Evolutionary conservation across 2,113 vertebrate genomes (phyloP).

Genomic region (Pelmatolapia mariae): DNA sequence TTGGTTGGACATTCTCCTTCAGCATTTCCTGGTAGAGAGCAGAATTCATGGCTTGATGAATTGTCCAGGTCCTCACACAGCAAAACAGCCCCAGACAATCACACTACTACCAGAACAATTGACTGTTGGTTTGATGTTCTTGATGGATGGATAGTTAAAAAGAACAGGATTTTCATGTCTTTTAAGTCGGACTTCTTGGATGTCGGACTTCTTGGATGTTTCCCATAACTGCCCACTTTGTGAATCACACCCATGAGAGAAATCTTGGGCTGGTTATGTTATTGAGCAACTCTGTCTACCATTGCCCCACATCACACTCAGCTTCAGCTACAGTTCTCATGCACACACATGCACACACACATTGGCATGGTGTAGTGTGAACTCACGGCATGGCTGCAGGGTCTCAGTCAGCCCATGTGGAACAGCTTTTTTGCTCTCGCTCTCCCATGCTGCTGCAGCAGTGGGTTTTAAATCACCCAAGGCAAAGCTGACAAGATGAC

Average conservation of each 20-base stretch:
- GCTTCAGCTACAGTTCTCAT: conserved; percentile 5
- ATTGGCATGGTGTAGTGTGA: conserved; percentile 27
- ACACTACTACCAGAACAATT: background rate
- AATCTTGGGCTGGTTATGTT: background rate
- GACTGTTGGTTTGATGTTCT: background rate
- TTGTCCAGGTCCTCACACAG: background rate
- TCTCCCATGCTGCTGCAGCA: background rate
- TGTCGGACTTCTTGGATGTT: conserved; percentile 12
- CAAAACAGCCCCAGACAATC: background rate
- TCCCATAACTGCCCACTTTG: conserved; percentile 7
- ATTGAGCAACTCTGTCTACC: conserved; percentile 48
- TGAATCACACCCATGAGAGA: conserved; percentile 48
- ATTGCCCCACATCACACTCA: background rate
- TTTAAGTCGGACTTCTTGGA: background rate
- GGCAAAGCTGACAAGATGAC: conserved; percentile 14
- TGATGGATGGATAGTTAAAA: background rate
- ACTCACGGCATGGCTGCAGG: conserved; percentile 33
- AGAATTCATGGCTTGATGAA: background rate
- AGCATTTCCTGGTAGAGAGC: background rate
- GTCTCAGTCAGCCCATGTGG: conserved; percentile 2
- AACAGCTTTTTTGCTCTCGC: conserved; percentile 14
- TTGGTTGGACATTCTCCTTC: background rate
- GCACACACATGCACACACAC: background rate
- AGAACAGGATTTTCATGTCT: background rate
- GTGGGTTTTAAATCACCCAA: conserved; percentile 6